These are phyloP conservation scores for Glareola pratincola DNA, from an alignment of 2,113 vertebrate genomes.

Conservation along the genomic window DNA sequence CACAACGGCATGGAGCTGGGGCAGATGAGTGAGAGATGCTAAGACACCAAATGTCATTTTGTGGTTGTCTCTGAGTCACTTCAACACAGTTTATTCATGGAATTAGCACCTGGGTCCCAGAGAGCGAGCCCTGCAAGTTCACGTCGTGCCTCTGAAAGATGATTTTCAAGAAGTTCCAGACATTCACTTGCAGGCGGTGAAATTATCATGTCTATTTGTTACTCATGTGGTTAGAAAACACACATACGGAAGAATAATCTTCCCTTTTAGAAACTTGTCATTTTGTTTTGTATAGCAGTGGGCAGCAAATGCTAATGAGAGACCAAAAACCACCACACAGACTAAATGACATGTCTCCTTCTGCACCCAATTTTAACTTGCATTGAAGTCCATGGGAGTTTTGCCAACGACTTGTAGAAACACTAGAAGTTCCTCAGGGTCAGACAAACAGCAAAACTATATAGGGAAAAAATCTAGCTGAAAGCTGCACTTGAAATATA, in stretches of 20 bases:
- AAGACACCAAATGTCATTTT: neutral
- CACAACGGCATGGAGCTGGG: rapidly evolving
- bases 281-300: slow-evolving; percentile 24
- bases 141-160: neutral
- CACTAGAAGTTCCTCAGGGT: neutral
- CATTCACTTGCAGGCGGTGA: neutral
- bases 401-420: neutral
- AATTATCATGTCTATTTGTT: slow-evolving; percentile 1
- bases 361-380: neutral
- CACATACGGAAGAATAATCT: neutral
- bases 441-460: neutral
- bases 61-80: neutral
- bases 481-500: neutral
- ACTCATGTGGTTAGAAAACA: neutral
- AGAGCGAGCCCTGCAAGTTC: neutral
- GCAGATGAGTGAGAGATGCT: neutral
- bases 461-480: neutral
- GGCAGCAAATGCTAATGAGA: neutral
- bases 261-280: slow-evolving; percentile 16
- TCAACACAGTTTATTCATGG: neutral
- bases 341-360: neutral
- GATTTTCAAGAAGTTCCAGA: neutral
- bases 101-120: neutral
- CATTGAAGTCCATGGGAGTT: neutral
- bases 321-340: neutral